Conservation (phyloP, 1,140 invertebrate species). For the Triops cancriformis region DNA sequence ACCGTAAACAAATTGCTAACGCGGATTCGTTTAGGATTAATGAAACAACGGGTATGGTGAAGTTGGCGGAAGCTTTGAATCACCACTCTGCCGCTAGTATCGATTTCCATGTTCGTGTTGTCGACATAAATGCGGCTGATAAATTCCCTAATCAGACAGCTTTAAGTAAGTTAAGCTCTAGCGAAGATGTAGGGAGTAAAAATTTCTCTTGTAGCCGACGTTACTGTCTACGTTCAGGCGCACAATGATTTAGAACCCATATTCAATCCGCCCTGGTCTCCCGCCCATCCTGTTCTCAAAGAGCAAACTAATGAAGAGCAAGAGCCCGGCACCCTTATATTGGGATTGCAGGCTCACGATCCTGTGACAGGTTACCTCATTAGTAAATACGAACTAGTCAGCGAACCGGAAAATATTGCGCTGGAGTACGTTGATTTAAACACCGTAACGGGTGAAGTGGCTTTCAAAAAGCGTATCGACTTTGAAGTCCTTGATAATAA, state of each 20-base stretch:
- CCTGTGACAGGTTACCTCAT: constrained; percentile 37
- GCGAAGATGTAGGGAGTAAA: neutral
- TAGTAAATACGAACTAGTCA: constrained; percentile 35
- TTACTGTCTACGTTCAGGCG: constrained; percentile 69
- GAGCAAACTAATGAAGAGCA: constrained; percentile 65
- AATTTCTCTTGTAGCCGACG: constrained; percentile 45
- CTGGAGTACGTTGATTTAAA: constrained; percentile 56
- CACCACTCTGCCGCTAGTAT: constrained; percentile 71
- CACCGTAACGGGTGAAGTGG: constrained; percentile 56
- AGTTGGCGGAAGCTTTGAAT: constrained; percentile 58
- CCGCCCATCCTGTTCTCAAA: constrained; percentile 50
- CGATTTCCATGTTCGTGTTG: constrained; percentile 62
- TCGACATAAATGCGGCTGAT: constrained; percentile 58
- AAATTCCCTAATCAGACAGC: constrained; percentile 57
- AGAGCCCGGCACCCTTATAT: constrained; percentile 61
- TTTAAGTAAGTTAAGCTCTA: constrained; percentile 34
- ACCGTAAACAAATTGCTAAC: neutral
- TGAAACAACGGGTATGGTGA: constrained; percentile 56
- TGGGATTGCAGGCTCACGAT: constrained; percentile 38
- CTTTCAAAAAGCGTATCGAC: constrained; percentile 54
- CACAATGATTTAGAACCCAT: constrained; percentile 68
- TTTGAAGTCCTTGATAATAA: constrained; percentile 59
- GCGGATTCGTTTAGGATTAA: constrained; percentile 47
- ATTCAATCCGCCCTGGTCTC: constrained; percentile 52
- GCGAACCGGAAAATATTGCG: constrained; percentile 32